Evolutionary conservation across 2,888 invertebrate genomes (phyloP).

Genomic region (Agriopis aurantiaria): DNA sequence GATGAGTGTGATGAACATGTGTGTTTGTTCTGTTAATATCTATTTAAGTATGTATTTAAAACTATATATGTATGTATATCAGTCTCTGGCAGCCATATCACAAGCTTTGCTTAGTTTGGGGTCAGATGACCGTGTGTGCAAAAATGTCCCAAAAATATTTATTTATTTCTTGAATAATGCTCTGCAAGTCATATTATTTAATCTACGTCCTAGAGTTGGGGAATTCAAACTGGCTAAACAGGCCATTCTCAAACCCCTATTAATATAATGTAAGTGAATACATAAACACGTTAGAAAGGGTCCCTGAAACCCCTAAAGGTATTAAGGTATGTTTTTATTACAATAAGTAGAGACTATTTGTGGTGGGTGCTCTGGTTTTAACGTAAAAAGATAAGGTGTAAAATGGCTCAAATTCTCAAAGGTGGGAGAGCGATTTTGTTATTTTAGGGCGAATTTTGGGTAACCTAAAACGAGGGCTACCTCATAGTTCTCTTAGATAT

Average conservation of each 20-base stretch:
- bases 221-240: conserved; percentile 27
- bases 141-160: too few species aligned
- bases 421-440: not conserved
- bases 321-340: conserved; percentile 18
- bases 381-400: conserved; percentile 15
- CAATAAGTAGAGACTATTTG: conserved; percentile 19
- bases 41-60: too few species aligned
- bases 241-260: conserved; percentile 11
- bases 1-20: too few species aligned
- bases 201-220: conserved; percentile 2
- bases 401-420: conserved; percentile 1
- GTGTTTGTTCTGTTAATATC: too few species aligned
- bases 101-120: too few species aligned
- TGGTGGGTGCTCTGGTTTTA: conserved; percentile 6
- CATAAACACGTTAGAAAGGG: conserved; percentile 23
- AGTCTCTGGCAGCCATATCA: too few species aligned
- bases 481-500: not conserved
- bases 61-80: too few species aligned
- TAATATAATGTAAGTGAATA: conserved; percentile 24
- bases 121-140: too few species aligned
- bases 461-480: conserved; percentile 1
- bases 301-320: conserved; percentile 21
- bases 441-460: conserved; percentile 7
- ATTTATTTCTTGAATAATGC: not conserved
- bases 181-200: not conserved